phyloP scores from a whole-genome alignment of 2,797 vertebrate species.

The Sternotherus odoratus region DNA sequence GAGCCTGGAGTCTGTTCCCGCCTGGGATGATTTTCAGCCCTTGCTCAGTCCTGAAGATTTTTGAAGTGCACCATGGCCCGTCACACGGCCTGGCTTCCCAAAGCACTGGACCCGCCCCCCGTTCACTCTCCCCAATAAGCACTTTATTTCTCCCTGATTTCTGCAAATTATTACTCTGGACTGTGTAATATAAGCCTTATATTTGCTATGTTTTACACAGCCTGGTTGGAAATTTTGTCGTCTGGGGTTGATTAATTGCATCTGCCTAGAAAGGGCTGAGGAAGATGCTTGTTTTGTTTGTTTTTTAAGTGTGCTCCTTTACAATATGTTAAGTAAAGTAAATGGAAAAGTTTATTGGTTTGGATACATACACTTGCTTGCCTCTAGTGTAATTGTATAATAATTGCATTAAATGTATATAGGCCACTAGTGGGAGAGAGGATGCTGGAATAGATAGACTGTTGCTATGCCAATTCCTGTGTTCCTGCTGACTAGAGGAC shows the following conservation, averaged over 20 bases:
- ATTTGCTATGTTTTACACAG: rapidly evolving
- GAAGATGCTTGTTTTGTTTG: not conserved
- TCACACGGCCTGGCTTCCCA: not conserved
- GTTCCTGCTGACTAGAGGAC: no score
- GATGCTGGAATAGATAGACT: not conserved
- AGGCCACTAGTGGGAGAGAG: not conserved
- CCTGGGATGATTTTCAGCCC: not conserved
- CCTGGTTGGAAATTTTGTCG: not conserved
- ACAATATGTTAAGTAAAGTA: not conserved
- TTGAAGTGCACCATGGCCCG: not conserved
- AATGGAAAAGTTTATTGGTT: not conserved
- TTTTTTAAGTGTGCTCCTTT: not conserved
- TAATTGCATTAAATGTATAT: not conserved
- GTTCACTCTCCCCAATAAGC: not conserved
- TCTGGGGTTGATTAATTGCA: not conserved
- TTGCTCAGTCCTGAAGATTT: not conserved
- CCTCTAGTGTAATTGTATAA: not conserved
- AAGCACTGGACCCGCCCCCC: not conserved
- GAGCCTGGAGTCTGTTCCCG: not conserved
- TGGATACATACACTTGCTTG: not conserved
- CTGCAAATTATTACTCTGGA: not conserved
- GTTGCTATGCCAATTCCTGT: not conserved
- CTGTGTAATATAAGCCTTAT: not conserved
- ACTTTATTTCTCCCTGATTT: not conserved
- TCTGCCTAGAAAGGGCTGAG: not conserved